Conservation (phyloP, 2,113 vertebrate species). For the Rostratula benghalensis region DNA sequence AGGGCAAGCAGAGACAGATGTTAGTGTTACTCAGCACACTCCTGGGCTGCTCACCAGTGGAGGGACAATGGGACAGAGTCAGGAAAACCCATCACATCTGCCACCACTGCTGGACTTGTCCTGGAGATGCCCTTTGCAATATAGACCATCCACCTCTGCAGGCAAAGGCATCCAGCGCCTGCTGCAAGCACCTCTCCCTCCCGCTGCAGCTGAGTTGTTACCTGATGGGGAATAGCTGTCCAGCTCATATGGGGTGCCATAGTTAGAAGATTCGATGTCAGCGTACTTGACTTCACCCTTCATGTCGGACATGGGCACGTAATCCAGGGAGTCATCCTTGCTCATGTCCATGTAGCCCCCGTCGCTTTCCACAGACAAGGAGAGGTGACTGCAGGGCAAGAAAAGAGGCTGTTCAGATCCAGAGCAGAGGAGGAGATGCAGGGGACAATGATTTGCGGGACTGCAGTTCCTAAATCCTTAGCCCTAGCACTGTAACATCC, state of each 20-base stretch:
- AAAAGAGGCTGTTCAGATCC: background rate
- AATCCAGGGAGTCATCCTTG: constrained; percentile 89
- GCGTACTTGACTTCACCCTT: constrained; percentile 89
- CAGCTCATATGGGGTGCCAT: constrained; percentile 88
- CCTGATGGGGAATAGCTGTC: constrained; percentile 84
- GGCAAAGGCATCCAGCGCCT: background rate
- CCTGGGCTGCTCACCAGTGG: rapidly evolving
- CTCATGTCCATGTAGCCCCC: constrained; percentile 99
- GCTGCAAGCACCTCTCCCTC: background rate
- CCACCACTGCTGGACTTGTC: background rate
- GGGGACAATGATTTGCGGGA: background rate
- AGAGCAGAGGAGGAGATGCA: background rate
- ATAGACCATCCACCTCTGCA: background rate
- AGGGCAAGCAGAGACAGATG: background rate
- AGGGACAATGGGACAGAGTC: background rate
- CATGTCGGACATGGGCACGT: constrained; percentile 94
- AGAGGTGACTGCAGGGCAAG: constrained; percentile 78
- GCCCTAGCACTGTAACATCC: background rate
- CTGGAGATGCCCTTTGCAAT: background rate
- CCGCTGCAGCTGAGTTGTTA: background rate
- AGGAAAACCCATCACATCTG: rapidly evolving
- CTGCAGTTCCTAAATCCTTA: background rate
- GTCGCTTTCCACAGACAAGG: constrained; percentile 87
- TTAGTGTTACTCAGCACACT: background rate
- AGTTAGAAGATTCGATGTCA: constrained; percentile 90